Conservation (phyloP, 1,140 invertebrate genomes). For the Caerostris darwini region DNA sequence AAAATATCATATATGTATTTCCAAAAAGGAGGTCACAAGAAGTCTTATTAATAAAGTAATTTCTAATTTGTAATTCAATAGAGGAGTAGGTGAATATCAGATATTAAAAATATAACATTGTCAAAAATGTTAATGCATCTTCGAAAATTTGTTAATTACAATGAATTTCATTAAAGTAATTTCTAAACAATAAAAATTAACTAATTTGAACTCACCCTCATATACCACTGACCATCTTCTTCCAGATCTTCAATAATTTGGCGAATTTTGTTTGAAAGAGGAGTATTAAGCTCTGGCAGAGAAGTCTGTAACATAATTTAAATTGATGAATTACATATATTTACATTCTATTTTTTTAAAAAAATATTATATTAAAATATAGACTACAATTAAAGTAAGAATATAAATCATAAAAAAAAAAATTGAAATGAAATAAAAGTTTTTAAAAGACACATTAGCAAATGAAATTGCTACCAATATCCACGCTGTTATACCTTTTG, state of each 20-base stretch:
- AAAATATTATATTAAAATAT: not conserved
- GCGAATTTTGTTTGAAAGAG: conserved; percentile 88
- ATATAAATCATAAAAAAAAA: not conserved
- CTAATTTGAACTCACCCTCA: conserved; percentile 88
- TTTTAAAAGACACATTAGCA: not conserved
- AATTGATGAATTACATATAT: not conserved
- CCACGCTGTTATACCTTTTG: conserved; percentile 43
- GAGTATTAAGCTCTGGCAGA: conserved; percentile 90
- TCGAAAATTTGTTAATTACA: not conserved
- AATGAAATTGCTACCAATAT: too few relatives aligned
- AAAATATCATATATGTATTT: too few relatives aligned
- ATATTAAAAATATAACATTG: too few relatives aligned
- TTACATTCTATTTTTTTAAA: too few relatives aligned
- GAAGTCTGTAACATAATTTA: conserved; percentile 82
- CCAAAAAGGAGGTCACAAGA: too few relatives aligned
- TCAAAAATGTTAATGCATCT: too few relatives aligned
- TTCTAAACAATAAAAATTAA: too few relatives aligned
- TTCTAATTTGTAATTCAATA: too few relatives aligned
- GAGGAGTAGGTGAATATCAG: too few relatives aligned
- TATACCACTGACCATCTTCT: conserved; percentile 87
- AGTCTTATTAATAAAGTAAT: too few relatives aligned
- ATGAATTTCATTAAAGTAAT: not conserved
- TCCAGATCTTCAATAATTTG: conserved; percentile 88
- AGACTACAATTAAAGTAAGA: not conserved
- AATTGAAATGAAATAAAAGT: not conserved